Conservation (phyloP, 2,888 invertebrate genomes). For the Mesorhabditis sp. region DNA sequence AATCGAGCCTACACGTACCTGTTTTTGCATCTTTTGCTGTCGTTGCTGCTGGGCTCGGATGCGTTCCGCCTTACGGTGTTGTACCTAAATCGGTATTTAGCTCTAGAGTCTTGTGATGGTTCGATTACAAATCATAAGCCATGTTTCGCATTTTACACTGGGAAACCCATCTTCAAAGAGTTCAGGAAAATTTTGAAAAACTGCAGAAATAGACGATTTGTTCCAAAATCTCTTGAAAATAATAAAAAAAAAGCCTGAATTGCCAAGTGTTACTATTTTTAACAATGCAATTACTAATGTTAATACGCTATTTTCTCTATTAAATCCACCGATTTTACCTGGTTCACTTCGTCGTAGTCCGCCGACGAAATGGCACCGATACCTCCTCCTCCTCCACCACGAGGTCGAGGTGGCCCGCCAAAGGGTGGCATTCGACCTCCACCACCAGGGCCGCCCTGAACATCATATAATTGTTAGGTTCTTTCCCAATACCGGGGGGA, state of each 20-base stretch:
- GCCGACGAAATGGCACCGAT: conserved; percentile 3
- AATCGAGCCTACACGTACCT: neutral
- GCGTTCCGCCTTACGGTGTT: neutral
- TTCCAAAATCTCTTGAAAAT: no score
- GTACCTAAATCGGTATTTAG: neutral
- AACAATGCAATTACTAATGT: neutral
- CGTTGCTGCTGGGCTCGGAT: neutral
- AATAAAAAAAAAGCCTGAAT: no score
- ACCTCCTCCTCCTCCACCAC: conserved; percentile 12
- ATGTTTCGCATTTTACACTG: no score
- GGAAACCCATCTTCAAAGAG: no score
- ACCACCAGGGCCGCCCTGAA: no score
- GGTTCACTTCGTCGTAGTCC: conserved; percentile 10
- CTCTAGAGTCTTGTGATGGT: no score
- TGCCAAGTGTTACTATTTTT: neutral
- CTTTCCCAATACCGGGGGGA: no score
- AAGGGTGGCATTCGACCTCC: no score
- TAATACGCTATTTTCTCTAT: neutral
- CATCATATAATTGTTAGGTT: no score
- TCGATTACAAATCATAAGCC: no score
- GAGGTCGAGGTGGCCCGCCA: neutral
- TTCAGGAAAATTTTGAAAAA: no score
- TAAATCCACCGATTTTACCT: conserved; percentile 3
- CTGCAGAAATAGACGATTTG: no score
- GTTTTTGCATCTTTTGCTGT: neutral